phyloP scores from a whole-genome alignment of 35 echinoderm and acorn worm genomes.

The Ophiothrix spiculata region DNA sequence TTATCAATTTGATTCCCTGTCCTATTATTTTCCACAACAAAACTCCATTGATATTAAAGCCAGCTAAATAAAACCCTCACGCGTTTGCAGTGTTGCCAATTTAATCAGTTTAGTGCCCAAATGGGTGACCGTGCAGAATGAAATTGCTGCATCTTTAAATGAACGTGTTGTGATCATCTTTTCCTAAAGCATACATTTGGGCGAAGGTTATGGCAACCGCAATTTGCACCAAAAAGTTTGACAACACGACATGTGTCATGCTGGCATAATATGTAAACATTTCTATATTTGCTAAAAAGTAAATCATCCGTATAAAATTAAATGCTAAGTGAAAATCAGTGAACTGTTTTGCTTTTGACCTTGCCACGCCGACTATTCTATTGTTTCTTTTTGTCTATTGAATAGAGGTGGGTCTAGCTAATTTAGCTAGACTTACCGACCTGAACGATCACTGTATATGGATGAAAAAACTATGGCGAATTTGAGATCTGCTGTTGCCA shows the following conservation, averaged over 20 bases:
- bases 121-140: too few relatives aligned
- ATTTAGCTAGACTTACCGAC: neutral
- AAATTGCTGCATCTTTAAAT: too few relatives aligned
- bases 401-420: neutral
- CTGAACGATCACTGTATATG: neutral
- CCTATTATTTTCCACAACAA: neutral
- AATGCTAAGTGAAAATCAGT: neutral
- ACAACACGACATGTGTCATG: neutral
- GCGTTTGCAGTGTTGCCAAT: too few relatives aligned
- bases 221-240: neutral
- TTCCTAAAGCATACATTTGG: too few relatives aligned
- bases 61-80: neutral
- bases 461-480: slow-evolving; percentile 1
- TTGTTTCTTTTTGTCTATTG: neutral
- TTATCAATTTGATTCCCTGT: neutral
- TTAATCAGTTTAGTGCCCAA: too few relatives aligned
- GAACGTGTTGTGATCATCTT: too few relatives aligned
- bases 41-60: neutral
- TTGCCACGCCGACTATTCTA: neutral
- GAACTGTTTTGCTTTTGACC: neutral
- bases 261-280: neutral
- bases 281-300: neutral
- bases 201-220: too few relatives aligned
- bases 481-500: slow-evolving; percentile 26
- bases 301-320: neutral